Conservation (phyloP, 2,888 invertebrate species). For the Pseudococcus jackbeardsleyi region DNA sequence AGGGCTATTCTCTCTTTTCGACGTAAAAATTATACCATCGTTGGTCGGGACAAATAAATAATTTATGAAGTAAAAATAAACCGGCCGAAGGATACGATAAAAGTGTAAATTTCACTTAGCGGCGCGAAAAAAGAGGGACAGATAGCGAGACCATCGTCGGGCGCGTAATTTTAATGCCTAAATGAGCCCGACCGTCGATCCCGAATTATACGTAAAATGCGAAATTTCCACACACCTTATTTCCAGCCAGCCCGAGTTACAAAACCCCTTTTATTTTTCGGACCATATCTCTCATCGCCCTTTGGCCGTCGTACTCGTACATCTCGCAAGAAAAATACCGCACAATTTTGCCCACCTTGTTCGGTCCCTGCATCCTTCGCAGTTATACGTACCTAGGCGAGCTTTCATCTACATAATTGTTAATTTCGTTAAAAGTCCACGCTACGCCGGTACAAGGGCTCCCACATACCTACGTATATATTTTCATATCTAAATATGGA, state of each 20-base stretch:
- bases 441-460: not conserved
- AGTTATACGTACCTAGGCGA: not conserved
- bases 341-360: not conserved
- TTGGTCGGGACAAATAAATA: constrained; percentile 34
- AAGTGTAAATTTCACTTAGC: constrained; percentile 53
- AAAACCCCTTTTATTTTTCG: constrained; percentile 15
- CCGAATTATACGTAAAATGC: constrained; percentile 34
- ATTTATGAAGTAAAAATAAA: constrained; percentile 52
- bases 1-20: constrained; percentile 18
- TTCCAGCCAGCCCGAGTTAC: not conserved
- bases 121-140: not conserved
- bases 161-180: constrained; percentile 45
- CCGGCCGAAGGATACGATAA: constrained; percentile 33
- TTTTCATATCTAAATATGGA: constrained; percentile 31
- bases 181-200: constrained; percentile 4
- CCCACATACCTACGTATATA: not conserved
- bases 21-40: constrained; percentile 40
- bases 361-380: not conserved
- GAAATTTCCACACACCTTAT: constrained; percentile 23
- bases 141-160: not conserved
- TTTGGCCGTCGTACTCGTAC: not conserved
- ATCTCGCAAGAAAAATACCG: constrained; percentile 8
- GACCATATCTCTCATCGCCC: not conserved
- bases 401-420: constrained; percentile 40
- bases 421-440: constrained; percentile 51